These are phyloP conservation scores for Dipodomys spectabilis DNA, from an alignment of 2,113 vertebrate genomes.

Conservation along the genomic window DNA sequence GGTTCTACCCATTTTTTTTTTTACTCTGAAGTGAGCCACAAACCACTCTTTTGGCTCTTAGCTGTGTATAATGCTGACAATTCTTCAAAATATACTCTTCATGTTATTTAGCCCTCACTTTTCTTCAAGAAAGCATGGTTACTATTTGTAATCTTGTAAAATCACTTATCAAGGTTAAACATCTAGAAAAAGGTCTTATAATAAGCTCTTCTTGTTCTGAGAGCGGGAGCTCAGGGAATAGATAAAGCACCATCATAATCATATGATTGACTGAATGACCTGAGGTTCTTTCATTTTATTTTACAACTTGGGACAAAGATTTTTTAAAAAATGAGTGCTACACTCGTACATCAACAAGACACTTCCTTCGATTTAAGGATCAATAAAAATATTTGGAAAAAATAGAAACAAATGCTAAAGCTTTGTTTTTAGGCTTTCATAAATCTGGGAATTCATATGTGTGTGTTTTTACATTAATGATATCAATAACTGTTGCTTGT, in stretches of 20 bases:
- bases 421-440: neutral
- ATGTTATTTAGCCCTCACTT: neutral
- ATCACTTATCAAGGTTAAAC: neutral
- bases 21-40: neutral
- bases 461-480: neutral
- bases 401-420: neutral
- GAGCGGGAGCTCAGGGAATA: neutral
- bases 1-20: neutral
- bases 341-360: neutral
- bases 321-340: neutral
- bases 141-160: conserved; percentile 8
- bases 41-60: neutral
- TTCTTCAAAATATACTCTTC: neutral
- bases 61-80: neutral
- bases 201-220: neutral
- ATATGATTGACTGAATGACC: neutral
- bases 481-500: neutral
- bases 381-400: neutral
- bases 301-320: neutral
- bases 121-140: neutral
- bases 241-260: neutral
- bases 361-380: neutral
- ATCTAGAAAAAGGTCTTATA: neutral
- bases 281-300: neutral
- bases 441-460: neutral